phyloP scores from a whole-genome alignment of 2,113 vertebrate species.

The Tiliqua scincoides region DNA sequence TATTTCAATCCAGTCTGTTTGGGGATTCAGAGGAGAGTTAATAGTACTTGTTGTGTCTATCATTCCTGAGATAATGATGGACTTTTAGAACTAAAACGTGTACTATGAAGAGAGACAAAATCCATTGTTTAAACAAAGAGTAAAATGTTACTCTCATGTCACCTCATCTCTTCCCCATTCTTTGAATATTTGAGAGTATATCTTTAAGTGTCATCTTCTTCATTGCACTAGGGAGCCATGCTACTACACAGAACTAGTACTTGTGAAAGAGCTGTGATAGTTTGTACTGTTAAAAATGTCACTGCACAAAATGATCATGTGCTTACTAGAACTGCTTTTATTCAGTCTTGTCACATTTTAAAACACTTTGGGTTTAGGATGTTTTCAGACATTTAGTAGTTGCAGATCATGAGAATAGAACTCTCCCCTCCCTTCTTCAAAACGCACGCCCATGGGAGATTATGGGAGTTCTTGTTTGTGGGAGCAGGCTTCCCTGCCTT shows the following conservation, averaged over 20 bases:
- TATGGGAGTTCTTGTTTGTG: not conserved
- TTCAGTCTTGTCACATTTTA: not conserved
- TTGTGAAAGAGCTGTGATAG: not conserved
- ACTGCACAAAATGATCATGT: not conserved
- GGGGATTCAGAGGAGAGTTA: not conserved
- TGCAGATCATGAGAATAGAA: not conserved
- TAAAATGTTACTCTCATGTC: not conserved
- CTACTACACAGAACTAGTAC: not conserved
- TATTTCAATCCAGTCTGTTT: constrained; percentile 31
- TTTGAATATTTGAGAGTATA: not conserved
- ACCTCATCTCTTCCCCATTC: not conserved
- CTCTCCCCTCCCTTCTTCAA: not conserved
- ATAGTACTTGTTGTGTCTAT: not conserved
- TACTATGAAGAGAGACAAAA: not conserved
- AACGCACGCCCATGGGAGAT: not conserved
- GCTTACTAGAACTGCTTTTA: not conserved
- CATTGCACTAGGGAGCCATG: not conserved
- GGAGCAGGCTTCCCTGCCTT: not conserved
- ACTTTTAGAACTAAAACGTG: constrained; percentile 17
- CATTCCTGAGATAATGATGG: not conserved
- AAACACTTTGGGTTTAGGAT: not conserved
- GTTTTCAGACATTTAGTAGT: not conserved
- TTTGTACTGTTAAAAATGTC: not conserved
- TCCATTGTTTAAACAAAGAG: not conserved
- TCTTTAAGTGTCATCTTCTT: not conserved